Conservation (phyloP, 1,140 invertebrate species). For the Trypoxylus dichotomus region DNA sequence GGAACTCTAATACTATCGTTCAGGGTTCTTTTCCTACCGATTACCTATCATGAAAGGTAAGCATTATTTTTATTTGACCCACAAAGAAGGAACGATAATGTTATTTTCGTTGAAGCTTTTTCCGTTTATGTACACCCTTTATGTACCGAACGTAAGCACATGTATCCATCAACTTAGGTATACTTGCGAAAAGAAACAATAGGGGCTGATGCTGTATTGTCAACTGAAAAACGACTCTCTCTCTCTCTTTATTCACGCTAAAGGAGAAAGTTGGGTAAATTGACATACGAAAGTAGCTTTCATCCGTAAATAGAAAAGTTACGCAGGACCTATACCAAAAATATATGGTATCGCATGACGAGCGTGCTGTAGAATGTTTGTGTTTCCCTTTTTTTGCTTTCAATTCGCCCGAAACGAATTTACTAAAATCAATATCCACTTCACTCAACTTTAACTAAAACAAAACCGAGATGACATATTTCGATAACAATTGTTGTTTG, state of each 20-base stretch:
- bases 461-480: neutral
- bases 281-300: neutral
- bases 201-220: neutral
- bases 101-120: too few species aligned
- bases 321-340: neutral
- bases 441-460: neutral
- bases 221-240: neutral
- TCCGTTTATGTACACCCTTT: too few species aligned
- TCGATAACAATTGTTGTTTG: conserved; percentile 27
- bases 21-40: too few species aligned
- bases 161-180: neutral
- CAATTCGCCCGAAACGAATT: neutral
- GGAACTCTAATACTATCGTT: too few species aligned
- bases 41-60: too few species aligned
- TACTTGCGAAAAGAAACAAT: neutral
- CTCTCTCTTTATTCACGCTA: neutral
- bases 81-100: too few species aligned
- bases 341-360: neutral
- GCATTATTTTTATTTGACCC: too few species aligned
- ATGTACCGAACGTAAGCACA: neutral
- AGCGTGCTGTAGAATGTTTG: neutral
- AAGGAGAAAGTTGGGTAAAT: neutral
- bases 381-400: neutral
- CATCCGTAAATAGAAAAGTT: neutral
- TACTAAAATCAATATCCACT: neutral